Evolutionary conservation across 1,140 invertebrate genomes (phyloP), one percentile per base, ranked within the genome.

Genomic region (Platorchestia sp.): DNA sequence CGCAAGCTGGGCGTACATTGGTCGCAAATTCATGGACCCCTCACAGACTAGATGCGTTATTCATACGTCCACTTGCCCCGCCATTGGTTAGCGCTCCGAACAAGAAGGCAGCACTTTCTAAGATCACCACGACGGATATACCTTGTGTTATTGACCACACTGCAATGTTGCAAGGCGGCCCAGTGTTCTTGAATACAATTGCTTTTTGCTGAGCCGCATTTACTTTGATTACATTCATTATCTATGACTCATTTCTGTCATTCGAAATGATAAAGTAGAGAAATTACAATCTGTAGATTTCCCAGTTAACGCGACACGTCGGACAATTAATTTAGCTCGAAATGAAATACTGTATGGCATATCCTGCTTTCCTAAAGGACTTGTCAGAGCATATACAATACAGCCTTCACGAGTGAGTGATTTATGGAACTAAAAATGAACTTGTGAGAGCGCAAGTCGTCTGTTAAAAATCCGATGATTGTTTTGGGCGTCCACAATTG

Each of bases 1-100:
- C 36, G 27, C 59, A 75, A 22, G 59, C 59, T 89, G 87, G 87
- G 87, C 87, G 87, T 89, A 44, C 43, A 89, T 41, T 44, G 87
- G 87, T 89, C 87, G 27, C 87, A 89, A 89, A 89, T 42, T 89
- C 87, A 89, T 89, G 87, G 87, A 42, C 43, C 43, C 87, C n/a
- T 44, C 87, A 42, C 41, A 44, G 43, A 89, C 41, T 89, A 16
- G 27, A 89, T 89, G 87, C 87, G 87, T 89, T 89, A 89, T 89
- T 89, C 87, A 89, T 89, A 89, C 41, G 87, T 42, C 16, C 27
- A 89, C 41, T 43, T 89, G 87, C 87, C n/a, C 87, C 16, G 43
- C 87, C 41, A 75, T 75, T 75, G 59, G 59, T 36, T 75, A 75
- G 59, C 59, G 36, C 59, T 75, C 3, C 27, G 59, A 36, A 75